Conservation (phyloP, 2,797 vertebrate genomes). For the Typhlichthys eigenmanni region DNA sequence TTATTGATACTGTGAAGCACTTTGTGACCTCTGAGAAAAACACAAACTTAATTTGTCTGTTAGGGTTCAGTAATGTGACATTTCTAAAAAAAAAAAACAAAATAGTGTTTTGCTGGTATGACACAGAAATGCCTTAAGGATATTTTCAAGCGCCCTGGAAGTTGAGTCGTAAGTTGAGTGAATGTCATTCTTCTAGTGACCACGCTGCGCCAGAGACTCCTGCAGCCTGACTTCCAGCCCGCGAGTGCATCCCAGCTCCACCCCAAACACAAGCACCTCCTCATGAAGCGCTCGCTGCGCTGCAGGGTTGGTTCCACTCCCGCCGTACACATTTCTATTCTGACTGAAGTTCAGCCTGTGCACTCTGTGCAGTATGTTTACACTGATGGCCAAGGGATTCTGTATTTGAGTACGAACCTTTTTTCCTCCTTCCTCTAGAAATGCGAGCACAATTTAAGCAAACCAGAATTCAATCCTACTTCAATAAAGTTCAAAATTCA, state of each 20-base stretch:
- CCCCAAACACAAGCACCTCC: slow-evolving; percentile 95
- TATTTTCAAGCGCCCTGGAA: neutral
- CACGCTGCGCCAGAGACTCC: slow-evolving; percentile 91
- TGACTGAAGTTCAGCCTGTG: neutral
- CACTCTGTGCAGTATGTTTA: slow-evolving; percentile 11
- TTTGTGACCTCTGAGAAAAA: no score
- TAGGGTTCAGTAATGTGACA: no score
- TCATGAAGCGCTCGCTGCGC: slow-evolving; percentile 96
- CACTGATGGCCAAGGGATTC: neutral
- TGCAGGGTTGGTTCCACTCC: slow-evolving; percentile 82
- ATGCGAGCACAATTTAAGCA: slow-evolving; percentile 99
- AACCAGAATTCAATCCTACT: slow-evolving; percentile 98
- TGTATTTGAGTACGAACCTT: neutral
- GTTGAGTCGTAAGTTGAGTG: neutral
- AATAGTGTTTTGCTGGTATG: neutral
- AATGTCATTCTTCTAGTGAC: slow-evolving; percentile 80
- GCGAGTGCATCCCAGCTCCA: slow-evolving; percentile 93
- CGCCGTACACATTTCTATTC: neutral
- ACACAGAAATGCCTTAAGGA: neutral
- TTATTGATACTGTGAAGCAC: no score
- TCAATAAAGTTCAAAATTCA: slow-evolving; percentile 99
- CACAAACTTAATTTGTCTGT: no score
- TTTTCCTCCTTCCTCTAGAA: slow-evolving; percentile 76
- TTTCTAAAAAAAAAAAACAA: no score
- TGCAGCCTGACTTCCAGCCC: slow-evolving; percentile 96